Conservation (phyloP, 2,797 vertebrate species). For the Anniella stebbinsi region DNA sequence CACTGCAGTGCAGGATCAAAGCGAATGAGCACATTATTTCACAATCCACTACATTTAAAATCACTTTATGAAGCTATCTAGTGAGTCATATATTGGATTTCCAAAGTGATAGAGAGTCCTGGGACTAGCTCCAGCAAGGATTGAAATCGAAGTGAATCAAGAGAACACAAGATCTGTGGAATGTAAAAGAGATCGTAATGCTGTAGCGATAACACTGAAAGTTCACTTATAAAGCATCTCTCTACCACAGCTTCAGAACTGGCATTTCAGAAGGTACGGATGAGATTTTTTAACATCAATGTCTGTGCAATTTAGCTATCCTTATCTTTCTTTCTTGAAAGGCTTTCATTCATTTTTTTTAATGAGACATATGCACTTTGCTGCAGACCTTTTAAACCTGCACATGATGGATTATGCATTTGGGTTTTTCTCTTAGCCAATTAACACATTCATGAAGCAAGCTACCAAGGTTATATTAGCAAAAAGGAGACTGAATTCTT, state of each 20-base stretch:
- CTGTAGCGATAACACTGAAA: slow-evolving; percentile 34
- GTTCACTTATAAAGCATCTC: neutral
- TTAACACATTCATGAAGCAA: slow-evolving; percentile 42
- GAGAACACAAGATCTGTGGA: slow-evolving; percentile 25
- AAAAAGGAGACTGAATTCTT: neutral
- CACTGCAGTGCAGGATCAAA: neutral
- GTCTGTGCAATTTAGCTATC: neutral
- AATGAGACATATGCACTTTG: neutral
- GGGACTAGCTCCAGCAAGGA: slow-evolving; percentile 38
- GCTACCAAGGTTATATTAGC: slow-evolving; percentile 31
- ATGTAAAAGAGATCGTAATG: neutral
- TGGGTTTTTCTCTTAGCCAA: neutral
- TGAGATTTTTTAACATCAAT: neutral
- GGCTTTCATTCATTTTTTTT: neutral
- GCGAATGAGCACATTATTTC: slow-evolving; percentile 35
- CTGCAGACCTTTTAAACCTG: neutral
- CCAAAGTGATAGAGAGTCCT: neutral
- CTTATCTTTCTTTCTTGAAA: neutral
- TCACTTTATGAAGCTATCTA: neutral
- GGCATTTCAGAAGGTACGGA: neutral
- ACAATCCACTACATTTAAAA: slow-evolving; percentile 36
- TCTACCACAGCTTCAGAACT: neutral
- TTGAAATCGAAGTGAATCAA: slow-evolving; percentile 34
- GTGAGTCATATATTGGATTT: slow-evolving; percentile 5
- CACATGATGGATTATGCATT: accelerated